Conservation (phyloP, 2,888 invertebrate species). For the Alsophila aescularia region DNA sequence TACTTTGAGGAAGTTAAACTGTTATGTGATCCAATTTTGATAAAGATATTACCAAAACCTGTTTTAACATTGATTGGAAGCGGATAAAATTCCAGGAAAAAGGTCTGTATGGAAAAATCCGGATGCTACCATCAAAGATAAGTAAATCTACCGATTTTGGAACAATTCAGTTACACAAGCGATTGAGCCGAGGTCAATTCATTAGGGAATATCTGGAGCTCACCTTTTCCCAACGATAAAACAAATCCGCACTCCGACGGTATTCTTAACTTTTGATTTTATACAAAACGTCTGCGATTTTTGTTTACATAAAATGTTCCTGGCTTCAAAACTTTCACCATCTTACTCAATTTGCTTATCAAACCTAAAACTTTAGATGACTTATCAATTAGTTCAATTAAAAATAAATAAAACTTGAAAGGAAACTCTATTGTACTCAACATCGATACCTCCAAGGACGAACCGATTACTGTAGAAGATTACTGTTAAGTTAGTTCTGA, state of each 20-base stretch:
- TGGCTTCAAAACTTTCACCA: neutral
- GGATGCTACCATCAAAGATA: conserved; percentile 31
- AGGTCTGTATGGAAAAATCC: conserved; percentile 12
- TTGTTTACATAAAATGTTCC: conserved; percentile 23
- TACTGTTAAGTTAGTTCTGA: conserved; percentile 16
- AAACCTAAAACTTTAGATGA: conserved; percentile 17
- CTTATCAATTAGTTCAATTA: conserved; percentile 21
- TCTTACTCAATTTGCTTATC: conserved; percentile 18
- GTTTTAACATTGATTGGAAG: conserved; percentile 32
- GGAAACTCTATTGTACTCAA: conserved; percentile 11
- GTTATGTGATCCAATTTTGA: conserved; percentile 14
- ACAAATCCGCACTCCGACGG: conserved; percentile 37
- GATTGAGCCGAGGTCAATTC: conserved; percentile 49
- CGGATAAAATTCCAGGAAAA: conserved; percentile 25
- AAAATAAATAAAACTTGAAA: conserved; percentile 8
- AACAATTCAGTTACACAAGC: conserved; percentile 43
- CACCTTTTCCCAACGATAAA: conserved; percentile 42
- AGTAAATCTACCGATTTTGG: conserved; percentile 35
- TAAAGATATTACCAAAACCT: conserved; percentile 23
- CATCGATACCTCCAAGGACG: conserved; percentile 3
- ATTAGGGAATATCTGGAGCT: conserved; percentile 46
- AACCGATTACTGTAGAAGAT: conserved; percentile 7
- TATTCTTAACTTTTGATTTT: conserved; percentile 43
- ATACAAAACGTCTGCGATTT: conserved; percentile 25
- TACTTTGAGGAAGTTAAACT: neutral